phyloP scores from a whole-genome alignment of 2,888 invertebrate species.

The Lydus trimaculatus region DNA sequence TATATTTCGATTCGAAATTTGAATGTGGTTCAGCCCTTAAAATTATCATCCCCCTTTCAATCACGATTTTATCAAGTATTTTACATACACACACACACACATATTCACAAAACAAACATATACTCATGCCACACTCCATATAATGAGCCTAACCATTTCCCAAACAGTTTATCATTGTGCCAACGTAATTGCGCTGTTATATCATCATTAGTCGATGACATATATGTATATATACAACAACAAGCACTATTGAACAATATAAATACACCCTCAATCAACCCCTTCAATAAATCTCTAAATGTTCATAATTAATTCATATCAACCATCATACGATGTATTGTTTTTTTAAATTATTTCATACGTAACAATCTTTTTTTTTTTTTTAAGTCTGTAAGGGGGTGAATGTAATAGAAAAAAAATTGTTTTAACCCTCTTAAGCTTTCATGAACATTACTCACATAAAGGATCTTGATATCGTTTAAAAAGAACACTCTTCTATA shows the following conservation, averaged over 20 bases:
- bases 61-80: slow-evolving; percentile 32
- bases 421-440: not conserved
- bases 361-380: no score
- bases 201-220: slow-evolving; percentile 51
- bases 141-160: slow-evolving; percentile 52
- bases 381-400: no score
- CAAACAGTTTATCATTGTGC: slow-evolving; percentile 55
- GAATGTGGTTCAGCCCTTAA: slow-evolving; percentile 24
- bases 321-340: not conserved
- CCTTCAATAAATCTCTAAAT: not conserved
- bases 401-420: no score
- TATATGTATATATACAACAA: slow-evolving; percentile 33
- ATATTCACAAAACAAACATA: slow-evolving; percentile 8
- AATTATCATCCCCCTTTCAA: slow-evolving; percentile 36
- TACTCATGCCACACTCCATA: slow-evolving; percentile 40
- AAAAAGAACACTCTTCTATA: slow-evolving; percentile 34
- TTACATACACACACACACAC: slow-evolving; percentile 36
- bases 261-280: slow-evolving; percentile 1
- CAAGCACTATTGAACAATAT: not conserved
- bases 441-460: not conserved
- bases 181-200: slow-evolving; percentile 52
- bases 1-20: not conserved
- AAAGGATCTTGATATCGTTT: not conserved
- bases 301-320: not conserved
- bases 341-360: not conserved